phyloP scores from a whole-genome alignment of 2,113 vertebrate genomes.

The Rhineura floridana region DNA sequence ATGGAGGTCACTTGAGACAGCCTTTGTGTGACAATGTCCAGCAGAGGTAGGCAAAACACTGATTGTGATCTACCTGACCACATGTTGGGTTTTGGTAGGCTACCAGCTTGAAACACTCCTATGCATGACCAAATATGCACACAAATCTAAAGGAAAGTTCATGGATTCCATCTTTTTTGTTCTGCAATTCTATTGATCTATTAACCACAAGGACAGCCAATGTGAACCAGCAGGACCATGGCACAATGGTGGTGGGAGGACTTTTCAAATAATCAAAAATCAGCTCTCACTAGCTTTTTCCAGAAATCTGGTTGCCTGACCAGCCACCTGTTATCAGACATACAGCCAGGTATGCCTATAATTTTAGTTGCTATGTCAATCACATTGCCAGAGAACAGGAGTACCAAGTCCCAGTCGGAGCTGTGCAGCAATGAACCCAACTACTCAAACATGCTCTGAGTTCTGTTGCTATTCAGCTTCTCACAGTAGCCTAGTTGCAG shows the following conservation, averaged over 20 bases:
- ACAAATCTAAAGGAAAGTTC: not conserved
- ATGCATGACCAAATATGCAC: not conserved
- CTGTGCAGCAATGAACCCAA: not conserved
- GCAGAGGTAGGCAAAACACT: not conserved
- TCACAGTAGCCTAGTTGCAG: not conserved
- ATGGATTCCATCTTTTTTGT: not conserved
- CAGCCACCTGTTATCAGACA: not conserved
- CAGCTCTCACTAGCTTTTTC: not conserved
- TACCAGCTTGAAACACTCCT: too few relatives aligned
- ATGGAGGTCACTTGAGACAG: not conserved
- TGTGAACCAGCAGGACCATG: not conserved
- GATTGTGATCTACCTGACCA: not conserved
- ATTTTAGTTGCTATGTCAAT: not conserved
- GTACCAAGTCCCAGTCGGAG: not conserved
- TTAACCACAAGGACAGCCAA: not conserved
- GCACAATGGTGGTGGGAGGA: not conserved
- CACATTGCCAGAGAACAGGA: not conserved
- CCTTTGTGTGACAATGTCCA: not conserved
- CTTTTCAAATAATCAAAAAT: not conserved
- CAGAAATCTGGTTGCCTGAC: too few relatives aligned
- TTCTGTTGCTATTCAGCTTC: not conserved
- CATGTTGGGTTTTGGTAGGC: not conserved
- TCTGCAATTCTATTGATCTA: too few relatives aligned
- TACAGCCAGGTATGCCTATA: not conserved
- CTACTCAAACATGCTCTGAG: too few relatives aligned